A percentile compares a stretch with the other conserved stretches of the same genome.
phyloP scores from a whole-genome alignment of 2,797 vertebrate genomes.

The Caiman crocodilus region DNA sequence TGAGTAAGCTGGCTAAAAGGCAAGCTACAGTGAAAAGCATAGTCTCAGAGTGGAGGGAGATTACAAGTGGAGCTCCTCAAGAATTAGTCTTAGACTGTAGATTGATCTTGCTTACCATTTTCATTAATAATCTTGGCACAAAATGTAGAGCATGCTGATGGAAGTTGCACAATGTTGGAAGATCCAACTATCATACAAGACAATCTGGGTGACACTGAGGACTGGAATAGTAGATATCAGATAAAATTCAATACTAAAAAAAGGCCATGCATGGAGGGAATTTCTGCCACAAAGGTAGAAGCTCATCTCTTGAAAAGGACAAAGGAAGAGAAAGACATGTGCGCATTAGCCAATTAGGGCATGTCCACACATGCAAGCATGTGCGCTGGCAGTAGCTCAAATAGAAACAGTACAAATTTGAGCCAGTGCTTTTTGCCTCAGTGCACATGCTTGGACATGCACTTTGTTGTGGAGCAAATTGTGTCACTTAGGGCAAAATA shows the following conservation, averaged over 20 bases:
- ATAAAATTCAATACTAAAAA: too few species aligned
- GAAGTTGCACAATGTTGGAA: neutral
- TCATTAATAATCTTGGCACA: neutral
- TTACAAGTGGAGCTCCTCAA: too few species aligned
- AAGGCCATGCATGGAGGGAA: too few species aligned
- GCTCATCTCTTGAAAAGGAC: neutral
- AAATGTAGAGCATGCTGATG: neutral
- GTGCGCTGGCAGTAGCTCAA: too few species aligned
- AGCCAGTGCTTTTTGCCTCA: too few species aligned
- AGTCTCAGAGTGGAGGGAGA: too few species aligned
- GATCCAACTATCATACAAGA: neutral
- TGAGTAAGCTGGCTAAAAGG: neutral
- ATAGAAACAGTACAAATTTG: too few species aligned
- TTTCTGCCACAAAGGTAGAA: neutral
- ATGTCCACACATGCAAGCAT: too few species aligned
- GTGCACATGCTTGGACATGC: too few species aligned
- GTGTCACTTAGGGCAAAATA: too few species aligned
- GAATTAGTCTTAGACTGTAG: too few species aligned
- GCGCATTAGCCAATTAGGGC: neutral
- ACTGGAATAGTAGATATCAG: neutral
- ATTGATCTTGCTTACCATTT: neutral
- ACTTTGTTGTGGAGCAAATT: too few species aligned
- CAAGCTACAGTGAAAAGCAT: neutral
- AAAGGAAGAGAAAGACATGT: neutral
- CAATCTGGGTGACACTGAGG: neutral